Evolutionary conservation across 2,888 invertebrate species (phyloP), one percentile per base, ranked within the genome.

Genomic region (Pseudanteris insignis): DNA sequence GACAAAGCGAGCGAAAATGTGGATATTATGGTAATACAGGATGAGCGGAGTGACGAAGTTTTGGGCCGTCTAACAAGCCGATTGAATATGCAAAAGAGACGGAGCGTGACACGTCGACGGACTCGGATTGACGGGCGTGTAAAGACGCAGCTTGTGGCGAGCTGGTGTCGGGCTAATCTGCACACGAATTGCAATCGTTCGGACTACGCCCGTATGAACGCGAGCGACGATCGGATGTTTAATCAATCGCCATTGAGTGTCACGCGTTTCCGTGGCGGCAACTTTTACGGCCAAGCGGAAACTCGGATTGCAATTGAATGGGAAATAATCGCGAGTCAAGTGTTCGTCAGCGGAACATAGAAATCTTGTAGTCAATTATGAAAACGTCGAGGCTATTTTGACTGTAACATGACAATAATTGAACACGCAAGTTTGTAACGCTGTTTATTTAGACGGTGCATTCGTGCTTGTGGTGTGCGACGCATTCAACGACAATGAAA

Each of bases 71-170:
- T 65, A 60, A 62, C 64, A 55, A 51, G 59, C 44, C 33, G 62
- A 46, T 65, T 65, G 59, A 63, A 48, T 63, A 65, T 63, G 65
- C 60, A 60, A 54, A 60, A 60, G 53, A 48, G 60, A 29, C 34
- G 14, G 21, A 50, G 18, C 13, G 26, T 34, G 41, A 33, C 36
- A 37, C 36, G 29, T 14, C 36, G 15, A 8, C 30, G 33, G 36
- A 25, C 36, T 41, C 26, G 33, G 40, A 12, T 11, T 50, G 34
- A 41, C 28, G 26, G 34, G 41, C 15, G 6, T 6, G 25, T 32
- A 12, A 54, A 44, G 53, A 54, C 32, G 18, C 18, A 28, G 26
- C 15, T 32, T 12, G 2, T 13, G 12, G 37, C 13, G 18, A 34
- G 18, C 28, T 13, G 24, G 8, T 0, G 13, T 7, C 24, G 26